Base-by-base conservation (phyloP, 2,888 invertebrate genomes). In the Gibbula magus region DNA sequence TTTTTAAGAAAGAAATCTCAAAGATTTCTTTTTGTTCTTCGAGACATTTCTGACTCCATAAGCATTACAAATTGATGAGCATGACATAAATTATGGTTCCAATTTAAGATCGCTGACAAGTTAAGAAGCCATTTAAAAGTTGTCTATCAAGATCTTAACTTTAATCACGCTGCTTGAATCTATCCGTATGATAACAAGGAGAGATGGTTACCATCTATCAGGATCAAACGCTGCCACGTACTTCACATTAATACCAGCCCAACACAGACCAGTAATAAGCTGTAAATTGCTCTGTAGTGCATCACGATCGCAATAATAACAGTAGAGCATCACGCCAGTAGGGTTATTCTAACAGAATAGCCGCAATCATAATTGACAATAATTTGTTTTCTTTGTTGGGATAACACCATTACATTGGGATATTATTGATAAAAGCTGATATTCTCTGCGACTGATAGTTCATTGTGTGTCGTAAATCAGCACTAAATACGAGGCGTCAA, bases 301-400 rank as follows among this genome's bases (percentile, higher is more conserved):
- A 61, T 61, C 61, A 29, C 61, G 61, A 25, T 61, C 18, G 61
- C 29, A 61, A 61, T 61, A 29, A 61, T 61, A 25, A 61, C 61
- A 29, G 16, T 29, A n/a, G 29, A 61, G 61, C 61, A 61, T 61
- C 61, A 29, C 61, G 61, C 29, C 61, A 45, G 29, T 1, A 25
- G 29, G 25, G 29, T 61, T 25, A 16, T 61, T 25, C 25, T 4
- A 61, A 22, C 13, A 25, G 61, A 61, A 29, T 18, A 25, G 29
- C 29, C 29, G 25, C 61, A 29, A 25, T 25, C 25, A 61, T 61
- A 61, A 61, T 61, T 61, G 61, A 61, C 61, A 29, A 29, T 61
- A 61, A 61, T 61, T 61, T 61, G 61, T 61, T 61, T 61, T 61
- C 61, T 61, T 61, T 61, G 61, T 61, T 61, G 29, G 22, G 13